Evolutionary conservation across 2,888 invertebrate genomes (phyloP).

Genomic region (Tetranychus piercei): DNA sequence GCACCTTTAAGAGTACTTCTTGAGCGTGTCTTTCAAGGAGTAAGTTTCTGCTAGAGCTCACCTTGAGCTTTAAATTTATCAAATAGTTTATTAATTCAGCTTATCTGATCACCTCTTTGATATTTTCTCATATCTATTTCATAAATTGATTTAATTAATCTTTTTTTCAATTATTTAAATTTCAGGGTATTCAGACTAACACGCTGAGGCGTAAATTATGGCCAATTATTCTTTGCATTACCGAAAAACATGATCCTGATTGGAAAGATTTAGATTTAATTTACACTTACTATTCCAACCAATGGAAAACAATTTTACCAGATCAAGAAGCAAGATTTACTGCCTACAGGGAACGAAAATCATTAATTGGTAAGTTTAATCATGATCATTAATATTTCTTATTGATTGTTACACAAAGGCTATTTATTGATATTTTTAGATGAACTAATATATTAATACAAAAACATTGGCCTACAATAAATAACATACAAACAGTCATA

Average conservation of each 20-base stretch:
- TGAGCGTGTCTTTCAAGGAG: conserved; percentile 20
- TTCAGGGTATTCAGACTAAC: neutral
- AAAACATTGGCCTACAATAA: neutral
- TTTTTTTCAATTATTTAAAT: neutral
- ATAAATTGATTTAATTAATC: neutral
- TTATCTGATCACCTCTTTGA: neutral
- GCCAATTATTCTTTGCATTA: conserved; percentile 21
- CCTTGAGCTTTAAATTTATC: neutral
- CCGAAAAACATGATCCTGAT: conserved; percentile 8
- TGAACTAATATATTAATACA: neutral
- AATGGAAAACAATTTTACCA: conserved; percentile 22
- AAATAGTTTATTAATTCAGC: neutral
- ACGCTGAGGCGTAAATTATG: conserved; percentile 15
- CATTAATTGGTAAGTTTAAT: conserved; percentile 15
- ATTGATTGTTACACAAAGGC: neutral
- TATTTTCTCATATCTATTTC: neutral
- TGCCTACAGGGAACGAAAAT: conserved; percentile 21
- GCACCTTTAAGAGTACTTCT: conserved; percentile 11
- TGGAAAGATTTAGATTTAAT: conserved; percentile 19
- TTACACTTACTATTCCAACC: conserved; percentile 17
- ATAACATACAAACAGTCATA: neutral
- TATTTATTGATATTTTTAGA: neutral
- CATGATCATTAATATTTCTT: neutral
- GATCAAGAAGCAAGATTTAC: conserved; percentile 23
- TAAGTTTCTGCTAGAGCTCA: conserved; percentile 7